Evolutionary conservation across 1,140 invertebrate species (phyloP), one percentile per base, ranked within the genome.

Genomic region (Aphelenchoides fujianensis): DNA sequence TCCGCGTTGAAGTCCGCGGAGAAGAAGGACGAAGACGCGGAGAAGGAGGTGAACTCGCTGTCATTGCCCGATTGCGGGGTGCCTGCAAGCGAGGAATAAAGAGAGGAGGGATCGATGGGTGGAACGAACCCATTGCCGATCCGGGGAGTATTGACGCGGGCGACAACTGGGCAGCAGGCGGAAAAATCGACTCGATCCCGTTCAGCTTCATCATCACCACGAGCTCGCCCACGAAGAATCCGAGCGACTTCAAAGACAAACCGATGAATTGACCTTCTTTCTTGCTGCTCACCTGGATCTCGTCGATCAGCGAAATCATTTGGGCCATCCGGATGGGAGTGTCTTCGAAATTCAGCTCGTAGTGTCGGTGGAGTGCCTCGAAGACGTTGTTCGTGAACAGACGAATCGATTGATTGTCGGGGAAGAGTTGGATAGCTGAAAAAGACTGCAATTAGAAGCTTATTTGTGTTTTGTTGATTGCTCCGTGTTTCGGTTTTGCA

Each of bases 331-430:
- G 55, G 34, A 59, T 19, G 5, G 55, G 5, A 7, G 55, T 59
- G 12, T 59, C 55, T 32, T 59, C 55, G 19, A 59, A 59, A 19
- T 59, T 59, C 55, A 59, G 34, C 5, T 59, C 55, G 55, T 59
- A 59, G 23, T 59, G 55, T 7, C 55, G 5, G 19, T 19, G 55
- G 5, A 59, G 55, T 7, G 55, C 55, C 34, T 59, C 5, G 55
- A 59, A 59, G 34, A 59, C 34, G 5, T 27, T 59, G 55, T 59
- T 5, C 34, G 55, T 59, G 23, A 7, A 59, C 7, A 16, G 5
- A 23, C 55, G 55, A 19, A 23, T 5, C 5, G 55, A 5, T 59
- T 27, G 27, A 59, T 59, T 59, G 7, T 59, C 55, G 34, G 55
- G 55, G 55, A 59, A 59, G 5, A 59, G 55, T 59, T 59, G 5